These are phyloP conservation scores for Netelia melanura DNA, from an alignment of 2,888 invertebrate species.

Conservation along the genomic window DNA sequence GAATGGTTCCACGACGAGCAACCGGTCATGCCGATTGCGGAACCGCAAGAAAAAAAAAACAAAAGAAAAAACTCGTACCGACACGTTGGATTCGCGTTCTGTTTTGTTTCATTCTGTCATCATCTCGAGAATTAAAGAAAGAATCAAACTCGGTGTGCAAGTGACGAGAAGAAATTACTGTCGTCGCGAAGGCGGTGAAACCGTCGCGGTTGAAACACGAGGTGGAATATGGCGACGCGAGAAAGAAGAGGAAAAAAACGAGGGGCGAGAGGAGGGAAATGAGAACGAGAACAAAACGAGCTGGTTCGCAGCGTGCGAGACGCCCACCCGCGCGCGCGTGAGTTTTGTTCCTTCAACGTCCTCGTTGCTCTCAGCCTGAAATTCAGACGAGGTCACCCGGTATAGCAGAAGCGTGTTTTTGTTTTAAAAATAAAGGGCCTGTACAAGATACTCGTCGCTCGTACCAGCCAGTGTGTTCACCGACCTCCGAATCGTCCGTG, in stretches of 20 bases:
- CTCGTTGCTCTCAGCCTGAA: conserved; percentile 78
- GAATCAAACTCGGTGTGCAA: background rate
- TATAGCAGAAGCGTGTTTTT: conserved; percentile 17
- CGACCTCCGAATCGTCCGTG: conserved; percentile 40
- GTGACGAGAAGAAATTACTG: conserved; percentile 1
- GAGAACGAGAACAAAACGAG: conserved; percentile 70
- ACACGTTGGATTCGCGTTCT: background rate
- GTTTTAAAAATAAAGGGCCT: background rate
- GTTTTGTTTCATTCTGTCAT: background rate
- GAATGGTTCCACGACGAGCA: background rate
- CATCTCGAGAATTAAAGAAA: background rate
- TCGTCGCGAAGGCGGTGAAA: conserved; percentile 29
- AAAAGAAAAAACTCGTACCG: background rate
- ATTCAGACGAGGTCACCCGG: conserved; percentile 79
- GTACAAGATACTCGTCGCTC: background rate
- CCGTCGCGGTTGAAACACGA: conserved; percentile 61
- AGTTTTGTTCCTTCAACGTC: conserved; percentile 72
- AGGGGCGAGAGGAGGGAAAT: conserved; percentile 6
- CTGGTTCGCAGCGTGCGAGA: conserved; percentile 63
- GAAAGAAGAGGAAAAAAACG: conserved; percentile 14
- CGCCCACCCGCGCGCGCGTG: conserved; percentile 76
- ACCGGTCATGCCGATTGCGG: background rate
- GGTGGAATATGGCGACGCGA: conserved; percentile 59
- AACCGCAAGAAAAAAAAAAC: background rate
- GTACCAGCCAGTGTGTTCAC: conserved; percentile 29